Evolutionary conservation across 2,888 invertebrate species (phyloP), one percentile per base, ranked within the genome.

Genomic region (Hedychridium roseum): DNA sequence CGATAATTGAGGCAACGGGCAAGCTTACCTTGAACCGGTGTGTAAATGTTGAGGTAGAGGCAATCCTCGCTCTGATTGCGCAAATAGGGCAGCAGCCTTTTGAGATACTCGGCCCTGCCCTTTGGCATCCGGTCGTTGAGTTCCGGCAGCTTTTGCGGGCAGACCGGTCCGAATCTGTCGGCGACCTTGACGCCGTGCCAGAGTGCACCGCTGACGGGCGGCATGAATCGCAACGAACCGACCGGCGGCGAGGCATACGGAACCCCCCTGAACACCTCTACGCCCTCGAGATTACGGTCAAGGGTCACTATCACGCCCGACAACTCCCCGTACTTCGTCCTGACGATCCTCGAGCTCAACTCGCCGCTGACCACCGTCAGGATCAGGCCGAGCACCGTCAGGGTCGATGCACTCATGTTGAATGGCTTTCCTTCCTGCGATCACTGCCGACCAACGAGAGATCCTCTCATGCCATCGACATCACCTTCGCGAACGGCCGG

Each of bases 51-150:
- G 76, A 98, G 85, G 80, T 94, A 96, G 55, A 98, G 86, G 76
- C 98, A 98, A 82, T 98, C 97, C 83, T 98, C 98, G 63, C 91
- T 93, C 82, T 97, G 96, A 78, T 95, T 91, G 64, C 87, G 87
- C 64, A 97, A 84, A 78, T 91, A 89, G 30, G 94, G 94, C 68
- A 93, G 81, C 79, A 97, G 84, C 70, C 94, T 86, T 79, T 89
- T 91, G 70, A 97, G 84, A 77, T 95, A 92, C 75, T 94, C 93
- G 71, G 92, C 82, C 56, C 96, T 83, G 16, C 94, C 96, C 68
- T 87, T 88, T 5, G 97, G 95, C 89, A 96, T 94, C 72, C 88
- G 85, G 77, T 94, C 93, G 71, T 86, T 85, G 68, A 93, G 87
- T 81, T 92, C 90, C 52, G 94, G 94, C 65, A 94, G 82, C 60